Percentiles rank a stretch among this genome's conserved stretches.
Evolutionary conservation across 2,113 vertebrate genomes (phyloP).

Genomic region (Pygoscelis antarcticus): DNA sequence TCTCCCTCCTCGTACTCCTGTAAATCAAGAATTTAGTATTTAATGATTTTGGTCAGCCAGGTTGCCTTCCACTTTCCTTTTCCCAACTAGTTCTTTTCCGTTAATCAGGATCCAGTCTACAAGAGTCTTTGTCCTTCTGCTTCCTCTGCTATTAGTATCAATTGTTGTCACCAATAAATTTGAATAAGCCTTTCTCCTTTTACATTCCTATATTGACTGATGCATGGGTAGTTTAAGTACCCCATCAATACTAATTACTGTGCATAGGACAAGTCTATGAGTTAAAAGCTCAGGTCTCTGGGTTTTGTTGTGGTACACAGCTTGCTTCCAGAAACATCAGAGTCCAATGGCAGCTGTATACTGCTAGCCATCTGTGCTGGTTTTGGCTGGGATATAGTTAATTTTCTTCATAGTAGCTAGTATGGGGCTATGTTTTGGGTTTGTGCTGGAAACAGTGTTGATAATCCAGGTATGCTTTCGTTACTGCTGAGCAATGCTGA

Average conservation of each 20-base stretch:
- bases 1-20: not conserved
- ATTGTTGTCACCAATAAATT: slow-evolving; percentile 3
- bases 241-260: slow-evolving; percentile 35
- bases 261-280: not conserved
- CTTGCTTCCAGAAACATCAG: not conserved
- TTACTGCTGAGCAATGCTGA: too few relatives aligned
- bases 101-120: not conserved
- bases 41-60: not conserved
- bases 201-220: not conserved
- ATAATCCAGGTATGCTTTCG: too few relatives aligned
- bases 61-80: not conserved
- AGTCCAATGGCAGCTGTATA: not conserved
- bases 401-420: too few relatives aligned
- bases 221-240: not conserved
- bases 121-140: not conserved
- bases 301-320: not conserved
- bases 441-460: too few relatives aligned
- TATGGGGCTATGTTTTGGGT: too few relatives aligned
- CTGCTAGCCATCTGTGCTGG: not conserved
- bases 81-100: not conserved
- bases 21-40: not conserved
- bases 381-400: too few relatives aligned
- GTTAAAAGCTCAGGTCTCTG: not conserved
- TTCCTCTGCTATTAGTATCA: slow-evolving; percentile 7
- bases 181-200: not conserved